Percentiles rank a stretch among this genome's conserved stretches.
These are phyloP conservation scores for Euura saliciscinereae DNA, from an alignment of 1,140 invertebrate genomes.

Conservation along the genomic window DNA sequence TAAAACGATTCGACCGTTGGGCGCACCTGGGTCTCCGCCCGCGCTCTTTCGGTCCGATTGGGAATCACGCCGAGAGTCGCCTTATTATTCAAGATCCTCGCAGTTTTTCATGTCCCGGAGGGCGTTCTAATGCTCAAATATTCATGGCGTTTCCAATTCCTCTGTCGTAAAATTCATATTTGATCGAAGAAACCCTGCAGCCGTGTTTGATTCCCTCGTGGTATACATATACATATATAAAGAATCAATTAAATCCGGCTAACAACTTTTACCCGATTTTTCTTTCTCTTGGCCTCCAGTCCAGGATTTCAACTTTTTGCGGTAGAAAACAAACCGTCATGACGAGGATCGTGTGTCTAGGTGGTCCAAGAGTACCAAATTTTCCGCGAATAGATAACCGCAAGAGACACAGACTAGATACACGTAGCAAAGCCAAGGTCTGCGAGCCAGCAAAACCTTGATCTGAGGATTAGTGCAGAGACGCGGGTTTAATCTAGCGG, in stretches of 20 bases:
- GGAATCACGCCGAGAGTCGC: conserved; percentile 10
- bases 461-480: not conserved
- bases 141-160: conserved; percentile 8
- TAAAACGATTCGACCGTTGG: conserved; percentile 15
- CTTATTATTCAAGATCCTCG: conserved; percentile 12
- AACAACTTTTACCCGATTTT: no score
- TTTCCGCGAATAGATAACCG: not conserved
- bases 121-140: conserved; percentile 9
- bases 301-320: no score
- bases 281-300: no score
- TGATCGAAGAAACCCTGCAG: conserved; percentile 2
- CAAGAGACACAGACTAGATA: not conserved
- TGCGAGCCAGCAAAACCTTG: not conserved
- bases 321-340: no score
- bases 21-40: conserved; percentile 2
- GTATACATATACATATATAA: no score
- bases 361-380: not conserved
- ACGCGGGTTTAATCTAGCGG: conserved; percentile 1
- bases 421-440: no score
- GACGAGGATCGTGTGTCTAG: no score
- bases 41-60: not conserved
- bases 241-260: no score
- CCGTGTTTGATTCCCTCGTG: not conserved
- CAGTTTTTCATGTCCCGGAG: conserved; percentile 11
- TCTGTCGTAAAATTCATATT: conserved; percentile 10